Conservation (phyloP, 2,113 vertebrate species). For the Conger conger region DNA sequence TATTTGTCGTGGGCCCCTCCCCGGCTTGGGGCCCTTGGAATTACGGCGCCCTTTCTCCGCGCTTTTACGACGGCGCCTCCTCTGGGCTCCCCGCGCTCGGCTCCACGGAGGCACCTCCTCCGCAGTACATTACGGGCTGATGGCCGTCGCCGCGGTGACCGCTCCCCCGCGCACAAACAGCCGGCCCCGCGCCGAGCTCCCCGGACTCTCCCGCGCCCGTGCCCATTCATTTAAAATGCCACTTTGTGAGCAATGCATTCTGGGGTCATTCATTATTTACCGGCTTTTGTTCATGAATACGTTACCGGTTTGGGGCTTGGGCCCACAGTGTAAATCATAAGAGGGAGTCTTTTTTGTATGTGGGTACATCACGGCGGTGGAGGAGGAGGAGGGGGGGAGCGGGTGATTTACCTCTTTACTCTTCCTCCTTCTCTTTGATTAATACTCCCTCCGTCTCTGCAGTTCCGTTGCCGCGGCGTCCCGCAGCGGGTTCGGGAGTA, state of each 20-base stretch:
- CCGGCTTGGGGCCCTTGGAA: too few relatives aligned
- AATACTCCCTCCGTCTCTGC: background rate
- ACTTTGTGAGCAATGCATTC: conserved; percentile 72
- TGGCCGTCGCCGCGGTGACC: background rate
- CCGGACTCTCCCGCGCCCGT: conserved; percentile 78
- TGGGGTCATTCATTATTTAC: conserved; percentile 95
- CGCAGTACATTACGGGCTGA: background rate
- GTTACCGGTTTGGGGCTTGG: conserved; percentile 88
- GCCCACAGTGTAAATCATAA: conserved; percentile 82
- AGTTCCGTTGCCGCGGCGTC: background rate
- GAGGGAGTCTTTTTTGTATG: conserved; percentile 32
- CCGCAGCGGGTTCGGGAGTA: background rate
- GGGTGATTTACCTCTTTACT: conserved; percentile 72
- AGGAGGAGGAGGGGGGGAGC: conserved; percentile 51
- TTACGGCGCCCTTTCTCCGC: too few relatives aligned
- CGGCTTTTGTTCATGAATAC: conserved; percentile 95
- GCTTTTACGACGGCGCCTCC: too few relatives aligned
- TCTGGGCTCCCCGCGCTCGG: background rate
- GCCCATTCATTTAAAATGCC: conserved; percentile 95
- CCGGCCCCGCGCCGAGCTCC: conserved; percentile 48
- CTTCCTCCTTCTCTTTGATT: conserved; percentile 69
- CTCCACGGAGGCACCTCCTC: background rate
- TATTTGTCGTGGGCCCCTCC: too few relatives aligned
- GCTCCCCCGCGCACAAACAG: conserved; percentile 50
- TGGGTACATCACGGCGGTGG: conserved; percentile 25